phyloP scores from a whole-genome alignment of 2,797 vertebrate genomes.

The Pachyuromys duprasi region DNA sequence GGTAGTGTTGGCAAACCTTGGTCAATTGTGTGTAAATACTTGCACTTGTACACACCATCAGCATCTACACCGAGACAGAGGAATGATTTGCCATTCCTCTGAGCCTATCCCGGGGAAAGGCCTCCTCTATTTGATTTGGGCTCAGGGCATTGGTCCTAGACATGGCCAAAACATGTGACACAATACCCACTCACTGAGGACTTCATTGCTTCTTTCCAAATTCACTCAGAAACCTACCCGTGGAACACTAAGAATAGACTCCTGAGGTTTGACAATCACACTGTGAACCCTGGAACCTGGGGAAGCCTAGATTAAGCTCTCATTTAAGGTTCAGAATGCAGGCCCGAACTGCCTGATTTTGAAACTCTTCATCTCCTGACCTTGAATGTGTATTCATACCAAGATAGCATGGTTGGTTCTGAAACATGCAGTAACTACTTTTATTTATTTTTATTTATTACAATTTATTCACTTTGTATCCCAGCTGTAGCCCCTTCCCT shows the following conservation, averaged over 20 bases:
- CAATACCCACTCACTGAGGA: neutral
- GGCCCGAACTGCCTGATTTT: neutral
- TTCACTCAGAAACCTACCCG: neutral
- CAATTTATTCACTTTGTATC: too few relatives aligned
- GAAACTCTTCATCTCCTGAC: neutral
- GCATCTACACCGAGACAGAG: neutral
- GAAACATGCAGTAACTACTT: neutral
- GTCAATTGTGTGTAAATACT: neutral
- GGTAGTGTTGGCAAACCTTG: neutral
- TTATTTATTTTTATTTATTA: too few relatives aligned
- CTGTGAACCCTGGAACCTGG: neutral
- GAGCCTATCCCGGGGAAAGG: neutral
- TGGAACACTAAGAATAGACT: too few relatives aligned
- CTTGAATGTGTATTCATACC: fast-evolving
- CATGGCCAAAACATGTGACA: neutral
- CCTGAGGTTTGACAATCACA: neutral
- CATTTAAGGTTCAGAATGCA: neutral
- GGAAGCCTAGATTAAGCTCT: neutral
- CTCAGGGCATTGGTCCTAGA: neutral
- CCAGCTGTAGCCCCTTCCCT: too few relatives aligned
- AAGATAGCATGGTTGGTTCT: neutral
- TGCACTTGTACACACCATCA: neutral
- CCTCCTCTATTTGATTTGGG: neutral
- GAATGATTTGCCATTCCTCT: neutral
- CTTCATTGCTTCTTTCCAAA: neutral